A percentile compares a stretch with the other conserved stretches of the same genome.
Evolutionary conservation across 2,113 vertebrate genomes (phyloP).

Genomic region (Columbina picui): DNA sequence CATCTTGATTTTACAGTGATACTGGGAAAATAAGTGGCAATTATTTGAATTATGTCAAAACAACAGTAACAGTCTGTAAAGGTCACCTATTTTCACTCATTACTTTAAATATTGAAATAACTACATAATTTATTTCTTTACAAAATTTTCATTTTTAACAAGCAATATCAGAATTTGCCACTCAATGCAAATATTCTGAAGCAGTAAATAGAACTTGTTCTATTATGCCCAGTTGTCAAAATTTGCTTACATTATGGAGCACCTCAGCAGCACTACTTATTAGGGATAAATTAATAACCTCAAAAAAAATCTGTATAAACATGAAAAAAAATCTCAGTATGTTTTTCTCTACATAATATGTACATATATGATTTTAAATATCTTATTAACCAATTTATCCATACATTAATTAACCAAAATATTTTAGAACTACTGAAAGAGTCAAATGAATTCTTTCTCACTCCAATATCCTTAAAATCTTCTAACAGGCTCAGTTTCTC

Average conservation of each 20-base stretch:
- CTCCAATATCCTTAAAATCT: constrained; percentile 84
- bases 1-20: background rate
- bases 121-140: background rate
- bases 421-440: constrained; percentile 52
- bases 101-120: background rate
- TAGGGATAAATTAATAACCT: background rate
- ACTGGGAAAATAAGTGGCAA: background rate
- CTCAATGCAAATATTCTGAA: background rate
- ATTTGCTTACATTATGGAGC: background rate
- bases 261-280: background rate
- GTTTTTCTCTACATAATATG: background rate
- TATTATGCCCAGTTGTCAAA: background rate
- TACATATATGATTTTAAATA: background rate
- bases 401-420: constrained; percentile 17
- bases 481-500: constrained; percentile 88
- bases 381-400: background rate
- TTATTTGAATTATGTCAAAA: background rate
- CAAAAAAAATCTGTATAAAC: background rate
- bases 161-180: background rate
- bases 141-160: background rate
- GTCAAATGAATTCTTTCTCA: constrained; percentile 73
- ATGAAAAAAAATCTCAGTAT: background rate
- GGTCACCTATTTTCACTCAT: background rate
- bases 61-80: background rate
- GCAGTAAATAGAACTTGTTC: background rate